These are phyloP conservation scores for Oryzias javanicus DNA, from an alignment of 2,113 vertebrate species.

Conservation along the genomic window DNA sequence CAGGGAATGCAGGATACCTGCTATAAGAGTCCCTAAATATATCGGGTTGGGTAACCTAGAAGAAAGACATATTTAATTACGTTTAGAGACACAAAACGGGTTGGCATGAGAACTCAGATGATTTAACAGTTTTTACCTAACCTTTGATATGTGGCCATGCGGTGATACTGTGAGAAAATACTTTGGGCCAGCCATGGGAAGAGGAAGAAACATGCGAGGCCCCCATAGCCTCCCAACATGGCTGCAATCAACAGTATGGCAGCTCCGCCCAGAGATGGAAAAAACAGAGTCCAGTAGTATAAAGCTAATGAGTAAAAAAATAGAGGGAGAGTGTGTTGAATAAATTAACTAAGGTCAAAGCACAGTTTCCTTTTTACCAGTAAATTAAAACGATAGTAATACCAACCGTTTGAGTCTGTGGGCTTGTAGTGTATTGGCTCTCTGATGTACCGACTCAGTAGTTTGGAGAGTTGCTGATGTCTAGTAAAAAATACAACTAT, in stretches of 20 bases:
- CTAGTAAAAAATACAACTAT: conserved; percentile 59
- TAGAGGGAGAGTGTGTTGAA: not conserved
- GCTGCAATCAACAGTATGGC: conserved; percentile 72
- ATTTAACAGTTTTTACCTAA: conserved; percentile 25
- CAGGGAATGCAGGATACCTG: conserved; percentile 75
- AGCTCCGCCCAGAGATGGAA: conserved; percentile 71
- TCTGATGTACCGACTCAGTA: conserved; percentile 69
- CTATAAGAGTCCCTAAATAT: conserved; percentile 78
- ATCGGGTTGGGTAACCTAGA: conserved; percentile 78
- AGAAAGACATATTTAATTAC: conserved; percentile 12
- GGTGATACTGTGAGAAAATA: conserved; percentile 78
- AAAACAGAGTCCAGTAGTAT: conserved; percentile 77
- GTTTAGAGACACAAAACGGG: not conserved
- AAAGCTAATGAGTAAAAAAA: conserved; percentile 60
- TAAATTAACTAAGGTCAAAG: not conserved
- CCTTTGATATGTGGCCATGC: conserved; percentile 79
- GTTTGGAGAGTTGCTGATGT: conserved; percentile 78
- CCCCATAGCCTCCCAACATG: conserved; percentile 74
- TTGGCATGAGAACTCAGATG: not conserved
- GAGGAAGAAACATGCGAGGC: conserved; percentile 65
- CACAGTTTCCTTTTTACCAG: not conserved
- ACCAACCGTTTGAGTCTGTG: conserved; percentile 71
- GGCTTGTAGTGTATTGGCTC: conserved; percentile 70
- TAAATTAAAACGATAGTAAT: not conserved
- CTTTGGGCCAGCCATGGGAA: conserved; percentile 77